A percentile compares a stretch with the other conserved stretches of the same genome.
phyloP scores from a whole-genome alignment of 64 coral and sea anemone genomes.

The Orbicella faveolata region DNA sequence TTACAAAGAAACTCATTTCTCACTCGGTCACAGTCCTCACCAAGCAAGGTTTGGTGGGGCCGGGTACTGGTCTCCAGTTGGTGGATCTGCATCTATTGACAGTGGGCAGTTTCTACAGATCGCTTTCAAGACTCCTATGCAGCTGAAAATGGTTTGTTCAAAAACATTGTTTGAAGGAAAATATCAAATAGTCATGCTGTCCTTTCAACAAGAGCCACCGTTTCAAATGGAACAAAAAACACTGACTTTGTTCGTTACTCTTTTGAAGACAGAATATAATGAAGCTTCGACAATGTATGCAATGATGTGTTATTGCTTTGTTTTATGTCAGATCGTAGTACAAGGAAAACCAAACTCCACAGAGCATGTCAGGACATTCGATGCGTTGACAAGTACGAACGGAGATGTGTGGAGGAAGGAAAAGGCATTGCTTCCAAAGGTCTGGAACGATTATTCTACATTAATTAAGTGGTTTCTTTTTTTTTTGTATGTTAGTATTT shows the following conservation, averaged over 20 bases:
- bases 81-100: neutral
- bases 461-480: neutral
- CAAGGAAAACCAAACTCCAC: constrained; percentile 11
- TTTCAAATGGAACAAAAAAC: neutral
- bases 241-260: too few species aligned
- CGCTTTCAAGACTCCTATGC: neutral
- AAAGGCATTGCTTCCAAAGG: neutral
- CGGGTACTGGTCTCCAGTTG: neutral
- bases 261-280: too few species aligned
- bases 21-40: neutral
- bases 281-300: neutral
- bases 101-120: constrained; percentile 13
- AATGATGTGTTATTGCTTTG: neutral
- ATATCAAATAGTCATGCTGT: neutral
- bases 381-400: neutral
- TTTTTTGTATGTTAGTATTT: too few species aligned
- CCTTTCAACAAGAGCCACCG: neutral
- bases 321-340: neutral
- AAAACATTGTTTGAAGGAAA: neutral
- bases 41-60: neutral
- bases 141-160: neutral
- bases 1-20: neutral
- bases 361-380: neutral
- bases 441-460: neutral
- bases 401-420: constrained; percentile 6